These are phyloP conservation scores for Tetraneura akinire DNA, from an alignment of 1,140 invertebrate species.

Conservation along the genomic window DNA sequence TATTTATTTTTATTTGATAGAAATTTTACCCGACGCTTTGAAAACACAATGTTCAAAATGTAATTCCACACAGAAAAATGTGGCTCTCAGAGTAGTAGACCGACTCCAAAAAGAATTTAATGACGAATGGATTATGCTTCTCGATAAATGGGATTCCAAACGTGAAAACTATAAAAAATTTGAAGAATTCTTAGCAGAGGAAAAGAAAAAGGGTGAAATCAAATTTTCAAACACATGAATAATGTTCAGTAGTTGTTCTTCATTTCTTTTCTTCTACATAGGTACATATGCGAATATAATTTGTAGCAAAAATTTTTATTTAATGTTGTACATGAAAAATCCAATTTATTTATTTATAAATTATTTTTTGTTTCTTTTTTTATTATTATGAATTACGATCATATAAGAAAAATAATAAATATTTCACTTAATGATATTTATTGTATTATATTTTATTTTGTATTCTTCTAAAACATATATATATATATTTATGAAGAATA, in stretches of 20 bases:
- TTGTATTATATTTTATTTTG: slow-evolving; percentile 29
- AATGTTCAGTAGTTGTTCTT: not conserved
- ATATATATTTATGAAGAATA: too few relatives aligned
- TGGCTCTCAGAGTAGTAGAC: slow-evolving; percentile 57
- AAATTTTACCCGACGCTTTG: slow-evolving; percentile 62
- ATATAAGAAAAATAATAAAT: slow-evolving; percentile 24
- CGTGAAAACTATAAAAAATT: slow-evolving; percentile 62
- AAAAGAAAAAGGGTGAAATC: slow-evolving; percentile 28
- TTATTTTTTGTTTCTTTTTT: not conserved
- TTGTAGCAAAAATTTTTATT: not conserved
- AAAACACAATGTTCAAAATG: slow-evolving; percentile 68
- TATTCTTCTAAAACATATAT: slow-evolving; percentile 40
- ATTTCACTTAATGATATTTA: not conserved
- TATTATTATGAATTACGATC: not conserved
- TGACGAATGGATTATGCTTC: slow-evolving; percentile 63
- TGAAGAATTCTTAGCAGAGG: slow-evolving; percentile 50
- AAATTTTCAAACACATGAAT: slow-evolving; percentile 4
- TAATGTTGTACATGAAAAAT: not conserved
- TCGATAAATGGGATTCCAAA: slow-evolving; percentile 65
- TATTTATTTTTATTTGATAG: slow-evolving; percentile 39
- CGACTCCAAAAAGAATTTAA: slow-evolving; percentile 63
- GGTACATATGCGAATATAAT: not conserved
- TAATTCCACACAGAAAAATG: slow-evolving; percentile 63
- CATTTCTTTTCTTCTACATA: not conserved
- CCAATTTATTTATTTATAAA: not conserved